Conservation (phyloP, 1,140 invertebrate species). For the Ganaspis sp. region DNA sequence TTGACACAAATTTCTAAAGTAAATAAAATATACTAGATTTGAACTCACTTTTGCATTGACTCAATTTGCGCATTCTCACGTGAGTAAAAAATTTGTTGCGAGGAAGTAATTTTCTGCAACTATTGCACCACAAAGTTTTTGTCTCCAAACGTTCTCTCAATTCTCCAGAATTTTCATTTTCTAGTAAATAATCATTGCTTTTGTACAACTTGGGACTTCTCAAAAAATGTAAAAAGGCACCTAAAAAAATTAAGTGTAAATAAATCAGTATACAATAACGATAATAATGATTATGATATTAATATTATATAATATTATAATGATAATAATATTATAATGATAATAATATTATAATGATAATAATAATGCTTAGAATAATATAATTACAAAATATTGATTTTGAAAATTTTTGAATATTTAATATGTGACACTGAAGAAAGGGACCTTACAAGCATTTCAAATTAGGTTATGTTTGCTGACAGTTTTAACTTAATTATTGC, state of each 20-base stretch:
- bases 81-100: constrained; percentile 57
- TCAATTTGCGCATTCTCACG: constrained; percentile 61
- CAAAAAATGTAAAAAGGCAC: constrained; percentile 61
- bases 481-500: too few species aligned
- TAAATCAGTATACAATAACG: not conserved
- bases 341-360: too few species aligned
- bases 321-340: too few species aligned
- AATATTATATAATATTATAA: too few species aligned
- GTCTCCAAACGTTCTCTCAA: constrained; percentile 47
- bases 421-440: too few species aligned
- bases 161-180: constrained; percentile 52
- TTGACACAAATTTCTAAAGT: not conserved
- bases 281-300: too few species aligned
- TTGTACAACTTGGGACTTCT: constrained; percentile 39
- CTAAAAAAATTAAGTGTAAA: constrained; percentile 50
- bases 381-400: too few species aligned
- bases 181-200: constrained; percentile 37
- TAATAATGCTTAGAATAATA: too few species aligned
- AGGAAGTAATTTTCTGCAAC: constrained; percentile 61
- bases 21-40: constrained; percentile 49
- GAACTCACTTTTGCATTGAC: constrained; percentile 60
- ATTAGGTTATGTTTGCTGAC: too few species aligned
- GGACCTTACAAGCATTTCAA: too few species aligned
- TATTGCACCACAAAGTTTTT: constrained; percentile 46
- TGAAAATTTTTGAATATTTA: too few species aligned